Percentiles rank a stretch among this genome's conserved stretches.
Evolutionary conservation across 2,888 invertebrate genomes (phyloP).

Genomic region (Cheilosia soror): DNA sequence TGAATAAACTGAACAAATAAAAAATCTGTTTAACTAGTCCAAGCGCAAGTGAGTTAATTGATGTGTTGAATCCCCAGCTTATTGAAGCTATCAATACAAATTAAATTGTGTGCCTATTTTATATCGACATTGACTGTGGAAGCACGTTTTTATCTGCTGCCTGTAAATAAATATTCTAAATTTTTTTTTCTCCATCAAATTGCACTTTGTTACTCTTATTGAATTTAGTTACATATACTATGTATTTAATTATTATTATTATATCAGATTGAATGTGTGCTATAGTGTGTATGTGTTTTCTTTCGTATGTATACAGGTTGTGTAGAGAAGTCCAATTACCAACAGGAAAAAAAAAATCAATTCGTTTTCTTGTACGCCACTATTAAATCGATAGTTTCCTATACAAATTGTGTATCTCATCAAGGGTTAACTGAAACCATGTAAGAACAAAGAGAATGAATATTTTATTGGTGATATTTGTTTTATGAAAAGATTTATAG

Average conservation of each 20-base stretch:
- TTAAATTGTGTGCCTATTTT: slow-evolving; percentile 62
- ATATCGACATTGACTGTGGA: slow-evolving; percentile 28
- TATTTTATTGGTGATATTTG: not conserved
- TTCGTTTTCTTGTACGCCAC: slow-evolving; percentile 50
- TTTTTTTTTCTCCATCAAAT: slow-evolving; percentile 41
- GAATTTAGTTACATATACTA: slow-evolving; percentile 55
- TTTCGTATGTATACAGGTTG: slow-evolving; percentile 63
- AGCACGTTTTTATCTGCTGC: slow-evolving; percentile 50
- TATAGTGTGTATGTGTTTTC: slow-evolving; percentile 46
- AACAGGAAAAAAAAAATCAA: slow-evolving; percentile 30
- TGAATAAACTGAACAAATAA: slow-evolving; percentile 27
- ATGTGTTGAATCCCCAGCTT: slow-evolving; percentile 71
- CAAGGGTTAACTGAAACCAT: slow-evolving; percentile 50
- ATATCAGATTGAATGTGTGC: slow-evolving; percentile 59
- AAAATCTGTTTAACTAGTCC: slow-evolving; percentile 53
- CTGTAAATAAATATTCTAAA: not conserved
- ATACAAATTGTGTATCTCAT: slow-evolving; percentile 50
- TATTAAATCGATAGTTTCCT: slow-evolving; percentile 37
- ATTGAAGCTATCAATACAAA: slow-evolving; percentile 72
- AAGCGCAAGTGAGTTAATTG: slow-evolving; percentile 71
- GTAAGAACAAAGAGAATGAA: slow-evolving; percentile 45
- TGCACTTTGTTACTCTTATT: slow-evolving; percentile 59
- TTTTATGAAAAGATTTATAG: slow-evolving; percentile 14
- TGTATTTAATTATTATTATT: slow-evolving; percentile 16
- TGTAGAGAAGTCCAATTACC: slow-evolving; percentile 54